Percentiles rank a stretch among this genome's conserved stretches.
Evolutionary conservation across 1,140 invertebrate genomes (phyloP).

Genomic region (Lethocerus indicus): DNA sequence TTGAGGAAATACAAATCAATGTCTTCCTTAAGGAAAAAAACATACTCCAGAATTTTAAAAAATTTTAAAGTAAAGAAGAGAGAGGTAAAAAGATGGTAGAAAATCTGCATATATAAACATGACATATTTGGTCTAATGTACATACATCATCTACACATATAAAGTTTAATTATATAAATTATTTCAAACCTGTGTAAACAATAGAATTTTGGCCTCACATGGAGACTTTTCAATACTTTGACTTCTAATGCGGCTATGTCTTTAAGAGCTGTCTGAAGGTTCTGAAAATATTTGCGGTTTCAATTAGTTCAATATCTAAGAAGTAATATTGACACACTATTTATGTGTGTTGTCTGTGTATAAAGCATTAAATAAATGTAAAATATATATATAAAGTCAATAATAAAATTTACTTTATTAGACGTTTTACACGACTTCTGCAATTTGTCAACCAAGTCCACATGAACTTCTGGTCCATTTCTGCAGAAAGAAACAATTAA

Average conservation of each 20-base stretch:
- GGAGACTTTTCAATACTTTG: slow-evolving; percentile 33
- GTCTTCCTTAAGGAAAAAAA: no score
- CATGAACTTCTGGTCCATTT: slow-evolving; percentile 44
- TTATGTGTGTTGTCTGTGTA: neutral
- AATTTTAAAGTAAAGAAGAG: no score
- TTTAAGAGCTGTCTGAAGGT: slow-evolving; percentile 37
- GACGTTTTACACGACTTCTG: slow-evolving; percentile 42
- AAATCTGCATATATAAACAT: no score
- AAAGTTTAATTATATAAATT: neutral
- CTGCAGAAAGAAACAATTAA: slow-evolving; percentile 26
- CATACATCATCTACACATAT: no score
- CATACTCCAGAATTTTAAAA: no score
- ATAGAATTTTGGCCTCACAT: slow-evolving; percentile 34
- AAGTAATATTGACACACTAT: neutral
- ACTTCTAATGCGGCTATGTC: slow-evolving; percentile 47
- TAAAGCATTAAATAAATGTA: neutral
- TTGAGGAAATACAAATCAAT: no score
- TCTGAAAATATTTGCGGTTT: slow-evolving; percentile 21
- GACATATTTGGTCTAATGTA: no score
- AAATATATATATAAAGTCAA: neutral
- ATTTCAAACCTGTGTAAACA: slow-evolving; percentile 30
- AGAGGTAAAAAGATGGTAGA: no score
- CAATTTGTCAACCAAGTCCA: slow-evolving; percentile 50
- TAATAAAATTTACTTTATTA: slow-evolving; percentile 31
- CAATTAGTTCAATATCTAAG: neutral